Conservation (phyloP, 2,888 invertebrate genomes). For the Drosophila cognata region DNA sequence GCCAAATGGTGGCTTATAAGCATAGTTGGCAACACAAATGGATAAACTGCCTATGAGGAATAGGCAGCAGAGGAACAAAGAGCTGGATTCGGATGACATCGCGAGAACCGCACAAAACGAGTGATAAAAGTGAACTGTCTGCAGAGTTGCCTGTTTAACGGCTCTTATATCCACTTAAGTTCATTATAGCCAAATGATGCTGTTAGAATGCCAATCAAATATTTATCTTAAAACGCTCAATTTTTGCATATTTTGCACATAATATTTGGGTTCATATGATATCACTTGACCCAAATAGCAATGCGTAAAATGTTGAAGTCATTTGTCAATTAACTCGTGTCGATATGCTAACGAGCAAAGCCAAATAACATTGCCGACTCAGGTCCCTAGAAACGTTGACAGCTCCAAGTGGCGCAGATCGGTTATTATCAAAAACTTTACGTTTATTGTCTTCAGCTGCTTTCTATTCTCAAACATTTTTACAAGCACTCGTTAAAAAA, state of each 20-base stretch:
- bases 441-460: constrained; percentile 64
- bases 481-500: constrained; percentile 26
- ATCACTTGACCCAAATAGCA: constrained; percentile 61
- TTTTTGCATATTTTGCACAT: constrained; percentile 55
- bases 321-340: constrained; percentile 64
- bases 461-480: constrained; percentile 59
- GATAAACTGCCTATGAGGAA: constrained; percentile 34
- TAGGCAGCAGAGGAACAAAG: constrained; percentile 34
- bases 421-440: constrained; percentile 54
- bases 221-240: constrained; percentile 36
- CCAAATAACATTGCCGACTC: constrained; percentile 20
- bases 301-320: constrained; percentile 44
- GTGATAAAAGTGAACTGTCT: constrained; percentile 61
- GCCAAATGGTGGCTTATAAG: constrained; percentile 48
- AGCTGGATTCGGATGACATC: constrained; percentile 50
- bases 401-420: constrained; percentile 46
- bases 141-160: constrained; percentile 53
- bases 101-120: constrained; percentile 63
- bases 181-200: constrained; percentile 47
- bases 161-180: constrained; percentile 72
- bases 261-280: constrained; percentile 16
- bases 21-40: constrained; percentile 42
- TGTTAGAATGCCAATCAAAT: constrained; percentile 58
- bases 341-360: constrained; percentile 31
- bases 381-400: constrained; percentile 42